Evolutionary conservation across 2,888 invertebrate species (phyloP).

Genomic region (Hypolimnas misippus): DNA sequence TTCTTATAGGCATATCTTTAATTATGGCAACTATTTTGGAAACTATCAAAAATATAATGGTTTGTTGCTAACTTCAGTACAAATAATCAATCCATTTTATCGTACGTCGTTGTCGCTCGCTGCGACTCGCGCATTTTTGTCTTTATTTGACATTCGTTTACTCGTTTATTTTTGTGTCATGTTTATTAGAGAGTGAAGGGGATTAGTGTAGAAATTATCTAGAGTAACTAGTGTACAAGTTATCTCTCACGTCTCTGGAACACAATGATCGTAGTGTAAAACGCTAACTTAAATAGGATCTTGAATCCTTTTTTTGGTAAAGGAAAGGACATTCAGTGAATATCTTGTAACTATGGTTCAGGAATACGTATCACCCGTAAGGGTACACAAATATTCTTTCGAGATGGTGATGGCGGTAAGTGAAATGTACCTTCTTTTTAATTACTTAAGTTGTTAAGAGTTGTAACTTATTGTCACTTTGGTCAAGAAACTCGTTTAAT

Average conservation of each 20-base stretch:
- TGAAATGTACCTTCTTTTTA: constrained; percentile 50
- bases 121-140: constrained; percentile 50
- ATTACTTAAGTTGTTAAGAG: neutral
- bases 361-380: constrained; percentile 96
- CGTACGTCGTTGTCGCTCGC: constrained; percentile 47
- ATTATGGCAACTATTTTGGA: constrained; percentile 1
- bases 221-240: constrained; percentile 29
- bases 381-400: constrained; percentile 97
- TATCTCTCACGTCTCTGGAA: constrained; percentile 36
- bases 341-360: constrained; percentile 91
- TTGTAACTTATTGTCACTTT: constrained; percentile 14
- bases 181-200: constrained; percentile 65
- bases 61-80: constrained; percentile 54
- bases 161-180: constrained; percentile 62
- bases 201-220: constrained; percentile 41
- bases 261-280: constrained; percentile 71
- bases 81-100: constrained; percentile 60
- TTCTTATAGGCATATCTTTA: neutral
- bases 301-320: constrained; percentile 56
- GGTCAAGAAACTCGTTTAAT: constrained; percentile 9
- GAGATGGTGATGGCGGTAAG: constrained; percentile 98
- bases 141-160: constrained; percentile 54
- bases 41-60: constrained; percentile 13
- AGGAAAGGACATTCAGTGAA: constrained; percentile 22
- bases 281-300: constrained; percentile 53